phyloP scores from a whole-genome alignment of 2,797 vertebrate genomes.

The Pipistrellus pipistrellus region DNA sequence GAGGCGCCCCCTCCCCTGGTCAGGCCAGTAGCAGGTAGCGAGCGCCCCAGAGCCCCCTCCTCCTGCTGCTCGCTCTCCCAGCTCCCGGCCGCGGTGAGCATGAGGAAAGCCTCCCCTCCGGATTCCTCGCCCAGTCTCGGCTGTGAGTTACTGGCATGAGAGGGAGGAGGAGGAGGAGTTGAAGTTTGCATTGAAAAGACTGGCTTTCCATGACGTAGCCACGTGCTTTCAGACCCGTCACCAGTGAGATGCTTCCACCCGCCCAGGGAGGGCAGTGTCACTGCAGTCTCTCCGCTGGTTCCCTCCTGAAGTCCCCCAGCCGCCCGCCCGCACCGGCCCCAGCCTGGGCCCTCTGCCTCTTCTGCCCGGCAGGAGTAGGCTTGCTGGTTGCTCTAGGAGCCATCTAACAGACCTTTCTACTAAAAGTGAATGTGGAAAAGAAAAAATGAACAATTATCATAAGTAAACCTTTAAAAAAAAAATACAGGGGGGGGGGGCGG shows the following conservation, averaged over 20 bases:
- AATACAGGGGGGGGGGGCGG: not conserved
- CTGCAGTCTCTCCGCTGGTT: conserved; percentile 76
- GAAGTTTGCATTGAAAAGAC: conserved; percentile 93
- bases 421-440: conserved; percentile 56
- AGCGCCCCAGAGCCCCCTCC: conserved; percentile 79
- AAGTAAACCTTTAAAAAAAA: conserved; percentile 51
- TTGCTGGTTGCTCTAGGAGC: not conserved
- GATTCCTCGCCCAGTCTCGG: conserved; percentile 85
- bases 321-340: not conserved
- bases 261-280: conserved; percentile 83
- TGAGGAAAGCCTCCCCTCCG: conserved; percentile 88
- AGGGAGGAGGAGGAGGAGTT: conserved; percentile 92
- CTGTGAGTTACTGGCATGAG: conserved; percentile 89
- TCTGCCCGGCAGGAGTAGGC: not conserved
- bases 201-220: conserved; percentile 95
- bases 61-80: conserved; percentile 83
- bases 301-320: not conserved
- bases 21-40: conserved; percentile 76
- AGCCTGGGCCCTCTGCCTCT: conserved; percentile 10
- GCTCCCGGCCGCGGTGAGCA: conserved; percentile 90
- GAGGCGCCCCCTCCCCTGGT: conserved; percentile 79
- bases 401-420: not conserved
- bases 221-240: conserved; percentile 91
- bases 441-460: conserved; percentile 44
- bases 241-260: conserved; percentile 84